Evolutionary conservation across 1,140 invertebrate species (phyloP), one percentile per base, ranked within the genome.

Genomic region (Drosophila repletoides): DNA sequence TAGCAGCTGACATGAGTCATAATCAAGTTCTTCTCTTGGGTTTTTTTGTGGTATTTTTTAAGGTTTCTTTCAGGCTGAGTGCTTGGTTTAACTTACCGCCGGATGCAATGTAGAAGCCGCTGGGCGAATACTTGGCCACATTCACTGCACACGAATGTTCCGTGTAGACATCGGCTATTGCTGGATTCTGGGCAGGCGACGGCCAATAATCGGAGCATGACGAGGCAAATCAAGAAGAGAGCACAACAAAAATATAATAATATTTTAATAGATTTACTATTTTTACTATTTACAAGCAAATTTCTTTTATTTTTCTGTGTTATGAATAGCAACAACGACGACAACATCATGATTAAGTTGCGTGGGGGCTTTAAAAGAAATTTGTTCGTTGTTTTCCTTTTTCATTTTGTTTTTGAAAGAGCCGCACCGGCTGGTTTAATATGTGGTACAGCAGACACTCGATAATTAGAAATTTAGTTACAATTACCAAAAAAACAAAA

Each of bases 41-140:
- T 38, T 38, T 53, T 53, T 10, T 48, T 63, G 43, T 31, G 17
- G 51, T 48, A 22, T 48, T 36, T 34, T 60, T 29, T 58, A 51
- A 12, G 55, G 71, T 29, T 65, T 80, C 74, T 52, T 51, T 51
- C 22, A 40, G n/a, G 29, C 14, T 51, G 40, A 40, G 53, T 76
- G 72, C 31, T 22, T 49, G 56, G 67, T 41, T 49, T 52, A 46
- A 89, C 91, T 92, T 93, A 98, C 97, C 97, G 91, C 97, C 98
- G 79, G 98, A 99, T 45, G 98, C 97, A 88, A 99, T 99, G 88
- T 99, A 99, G 91, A 98, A 99, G 66, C 98, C 97, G 92, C 96
- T 98, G 1, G 98, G 98, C 40, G 98, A 98, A 91, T 99, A 99
- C 91, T 99, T 99, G 38, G 98, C 98, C 45, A 98, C 97, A 89